A percentile compares a stretch with the other conserved stretches of the same genome.
phyloP scores from a whole-genome alignment of 2,888 invertebrate species.

The Ophioninae sp. region DNA sequence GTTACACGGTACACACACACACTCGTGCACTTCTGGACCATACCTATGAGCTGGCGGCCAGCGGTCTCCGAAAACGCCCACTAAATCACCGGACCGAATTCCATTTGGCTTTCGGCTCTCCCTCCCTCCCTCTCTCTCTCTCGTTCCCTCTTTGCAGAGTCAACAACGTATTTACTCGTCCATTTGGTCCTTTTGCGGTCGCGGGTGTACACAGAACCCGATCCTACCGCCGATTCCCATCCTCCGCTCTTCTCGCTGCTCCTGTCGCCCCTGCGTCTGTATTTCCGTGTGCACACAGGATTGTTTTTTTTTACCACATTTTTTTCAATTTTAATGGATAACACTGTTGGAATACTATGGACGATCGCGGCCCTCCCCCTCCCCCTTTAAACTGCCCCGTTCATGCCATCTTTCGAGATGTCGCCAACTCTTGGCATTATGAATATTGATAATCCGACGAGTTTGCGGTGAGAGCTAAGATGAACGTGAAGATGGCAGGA shows the following conservation, averaged over 20 bases:
- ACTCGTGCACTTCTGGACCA: slow-evolving; percentile 26
- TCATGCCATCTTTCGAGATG: slow-evolving; percentile 68
- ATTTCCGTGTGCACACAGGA: slow-evolving; percentile 35
- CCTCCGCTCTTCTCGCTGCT: neutral
- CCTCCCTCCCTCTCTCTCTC: slow-evolving; percentile 19
- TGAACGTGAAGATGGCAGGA: slow-evolving; percentile 41
- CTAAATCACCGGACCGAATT: slow-evolving; percentile 78
- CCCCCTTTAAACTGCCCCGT: slow-evolving; percentile 67
- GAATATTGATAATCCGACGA: slow-evolving; percentile 74
- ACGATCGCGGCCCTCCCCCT: slow-evolving; percentile 64
- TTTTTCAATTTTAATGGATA: slow-evolving; percentile 55
- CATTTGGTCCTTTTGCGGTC: slow-evolving; percentile 78
- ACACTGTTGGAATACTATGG: slow-evolving; percentile 28
- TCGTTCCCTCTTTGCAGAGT: slow-evolving; percentile 73
- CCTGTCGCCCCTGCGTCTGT: slow-evolving; percentile 8
- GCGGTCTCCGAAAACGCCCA: slow-evolving; percentile 77
- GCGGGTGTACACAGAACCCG: slow-evolving; percentile 57
- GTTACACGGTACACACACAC: slow-evolving; percentile 27
- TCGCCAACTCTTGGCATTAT: slow-evolving; percentile 73
- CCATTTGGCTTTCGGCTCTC: slow-evolving; percentile 77
- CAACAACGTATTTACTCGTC: slow-evolving; percentile 79
- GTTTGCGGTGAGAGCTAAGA: slow-evolving; percentile 31
- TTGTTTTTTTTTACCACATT: slow-evolving; percentile 35
- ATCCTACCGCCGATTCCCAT: slow-evolving; percentile 47
- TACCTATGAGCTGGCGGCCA: slow-evolving; percentile 69